Evolutionary conservation across 1,140 invertebrate species (phyloP).

Genomic region (Drosophila eugracilis): DNA sequence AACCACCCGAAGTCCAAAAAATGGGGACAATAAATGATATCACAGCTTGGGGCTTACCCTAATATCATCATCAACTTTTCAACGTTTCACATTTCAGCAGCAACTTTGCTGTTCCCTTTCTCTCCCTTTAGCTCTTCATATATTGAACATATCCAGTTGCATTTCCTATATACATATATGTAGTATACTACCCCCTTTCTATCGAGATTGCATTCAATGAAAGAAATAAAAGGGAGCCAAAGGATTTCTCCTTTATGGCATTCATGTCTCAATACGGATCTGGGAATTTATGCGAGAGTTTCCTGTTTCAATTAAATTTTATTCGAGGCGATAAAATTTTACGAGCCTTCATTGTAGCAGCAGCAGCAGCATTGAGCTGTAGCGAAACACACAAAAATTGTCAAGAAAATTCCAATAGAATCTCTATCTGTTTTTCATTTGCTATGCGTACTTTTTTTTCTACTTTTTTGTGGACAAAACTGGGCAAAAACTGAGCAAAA

Average conservation of each 20-base stretch:
- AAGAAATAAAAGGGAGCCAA: slow-evolving; percentile 11
- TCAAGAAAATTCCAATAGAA: slow-evolving; percentile 66
- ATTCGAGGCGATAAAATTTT: slow-evolving; percentile 77
- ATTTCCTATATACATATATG: slow-evolving; percentile 65
- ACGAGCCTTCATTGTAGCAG: slow-evolving; percentile 72
- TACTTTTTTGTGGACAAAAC: slow-evolving; percentile 18
- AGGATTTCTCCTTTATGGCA: slow-evolving; percentile 42
- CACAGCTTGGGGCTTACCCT: slow-evolving; percentile 39
- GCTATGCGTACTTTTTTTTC: slow-evolving; percentile 24
- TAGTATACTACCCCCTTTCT: slow-evolving; percentile 51
- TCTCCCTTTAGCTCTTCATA: slow-evolving; percentile 16
- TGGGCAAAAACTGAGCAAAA: slow-evolving; percentile 12
- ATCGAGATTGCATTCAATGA: slow-evolving; percentile 39
- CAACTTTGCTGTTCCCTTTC: slow-evolving; percentile 8
- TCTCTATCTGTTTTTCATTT: slow-evolving; percentile 26
- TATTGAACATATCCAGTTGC: slow-evolving; percentile 75
- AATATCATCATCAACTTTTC: slow-evolving; percentile 45
- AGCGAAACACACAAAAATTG: slow-evolving; percentile 61
- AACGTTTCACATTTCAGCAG: slow-evolving; percentile 5
- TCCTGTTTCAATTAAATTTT: slow-evolving; percentile 84
- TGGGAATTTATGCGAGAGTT: slow-evolving; percentile 79
- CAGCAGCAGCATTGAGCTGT: slow-evolving; percentile 16
- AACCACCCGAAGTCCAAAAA: background rate
- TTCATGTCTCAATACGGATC: slow-evolving; percentile 46
- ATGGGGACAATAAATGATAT: slow-evolving; percentile 44